Conservation (phyloP, 2,888 invertebrate genomes). For the Anorthoa munda region DNA sequence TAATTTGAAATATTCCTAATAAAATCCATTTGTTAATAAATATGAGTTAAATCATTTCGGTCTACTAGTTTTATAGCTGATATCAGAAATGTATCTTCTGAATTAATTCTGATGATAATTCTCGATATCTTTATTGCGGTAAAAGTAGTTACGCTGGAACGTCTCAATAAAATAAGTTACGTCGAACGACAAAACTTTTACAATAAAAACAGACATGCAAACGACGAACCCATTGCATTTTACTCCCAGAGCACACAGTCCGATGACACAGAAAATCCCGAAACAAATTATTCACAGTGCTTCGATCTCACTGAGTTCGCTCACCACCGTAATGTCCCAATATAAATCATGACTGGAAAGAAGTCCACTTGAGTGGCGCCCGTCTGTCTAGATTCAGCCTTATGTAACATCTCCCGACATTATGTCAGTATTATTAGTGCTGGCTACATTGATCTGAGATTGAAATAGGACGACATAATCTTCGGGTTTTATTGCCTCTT, state of each 20-base stretch:
- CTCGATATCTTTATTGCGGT: no score
- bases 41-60: no score
- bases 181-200: neutral
- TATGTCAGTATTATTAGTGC: slow-evolving; percentile 13
- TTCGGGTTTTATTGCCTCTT: slow-evolving; percentile 30
- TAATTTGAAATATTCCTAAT: no score
- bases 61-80: no score
- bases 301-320: slow-evolving; percentile 24
- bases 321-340: slow-evolving; percentile 14
- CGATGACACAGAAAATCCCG: slow-evolving; percentile 28
- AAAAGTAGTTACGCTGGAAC: neutral
- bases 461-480: slow-evolving; percentile 42
- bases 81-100: no score
- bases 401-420: slow-evolving; percentile 37
- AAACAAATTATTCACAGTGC: slow-evolving; percentile 47
- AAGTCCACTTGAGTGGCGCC: slow-evolving; percentile 54
- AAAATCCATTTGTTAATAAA: no score
- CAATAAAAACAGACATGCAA: slow-evolving; percentile 5
- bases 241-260: neutral
- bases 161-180: neutral
- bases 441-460: slow-evolving; percentile 15
- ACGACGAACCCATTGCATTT: neutral
- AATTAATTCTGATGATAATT: no score
- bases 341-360: slow-evolving; percentile 47
- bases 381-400: slow-evolving; percentile 58